These are phyloP conservation scores for Polylopha cassiicola DNA, from an alignment of 2,888 invertebrate species.

Conservation along the genomic window DNA sequence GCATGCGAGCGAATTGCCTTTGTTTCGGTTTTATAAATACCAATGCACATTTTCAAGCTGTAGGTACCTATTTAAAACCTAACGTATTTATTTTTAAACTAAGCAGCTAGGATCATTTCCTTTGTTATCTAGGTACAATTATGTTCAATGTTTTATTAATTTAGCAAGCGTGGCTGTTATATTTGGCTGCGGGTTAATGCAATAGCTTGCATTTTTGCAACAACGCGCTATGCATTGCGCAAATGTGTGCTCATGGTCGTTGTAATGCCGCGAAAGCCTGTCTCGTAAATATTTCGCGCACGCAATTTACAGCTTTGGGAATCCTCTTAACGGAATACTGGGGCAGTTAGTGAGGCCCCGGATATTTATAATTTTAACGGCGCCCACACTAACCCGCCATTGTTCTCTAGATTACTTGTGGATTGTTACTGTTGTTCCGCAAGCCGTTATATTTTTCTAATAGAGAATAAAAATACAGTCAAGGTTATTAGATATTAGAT, in stretches of 20 bases:
- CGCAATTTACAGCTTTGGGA: slow-evolving; percentile 73
- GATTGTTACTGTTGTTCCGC: slow-evolving; percentile 25
- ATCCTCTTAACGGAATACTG: slow-evolving; percentile 73
- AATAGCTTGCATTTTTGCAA: slow-evolving; percentile 58
- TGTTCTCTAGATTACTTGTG: slow-evolving; percentile 44
- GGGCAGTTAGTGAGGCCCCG: slow-evolving; percentile 65
- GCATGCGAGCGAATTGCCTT: no score
- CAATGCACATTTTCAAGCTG: no score
- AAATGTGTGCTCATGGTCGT: slow-evolving; percentile 60
- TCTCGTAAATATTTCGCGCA: slow-evolving; percentile 73
- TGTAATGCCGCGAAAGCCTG: slow-evolving; percentile 69
- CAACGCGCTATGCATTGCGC: slow-evolving; percentile 43
- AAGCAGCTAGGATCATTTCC: neutral
- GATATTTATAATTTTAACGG: slow-evolving; percentile 64
- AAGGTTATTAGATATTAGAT: no score
- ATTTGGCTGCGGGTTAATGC: slow-evolving; percentile 19
- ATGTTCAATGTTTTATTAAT: no score
- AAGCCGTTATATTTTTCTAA: slow-evolving; percentile 5
- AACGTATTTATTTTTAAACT: no score
- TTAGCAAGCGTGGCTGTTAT: slow-evolving; percentile 17
- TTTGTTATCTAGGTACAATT: no score
- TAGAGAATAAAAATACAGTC: no score
- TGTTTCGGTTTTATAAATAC: no score
- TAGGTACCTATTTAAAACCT: no score
- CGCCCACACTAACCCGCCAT: slow-evolving; percentile 46